These are phyloP conservation scores for Synanthedon myopaeformis DNA, from an alignment of 2,888 invertebrate genomes.

Conservation along the genomic window DNA sequence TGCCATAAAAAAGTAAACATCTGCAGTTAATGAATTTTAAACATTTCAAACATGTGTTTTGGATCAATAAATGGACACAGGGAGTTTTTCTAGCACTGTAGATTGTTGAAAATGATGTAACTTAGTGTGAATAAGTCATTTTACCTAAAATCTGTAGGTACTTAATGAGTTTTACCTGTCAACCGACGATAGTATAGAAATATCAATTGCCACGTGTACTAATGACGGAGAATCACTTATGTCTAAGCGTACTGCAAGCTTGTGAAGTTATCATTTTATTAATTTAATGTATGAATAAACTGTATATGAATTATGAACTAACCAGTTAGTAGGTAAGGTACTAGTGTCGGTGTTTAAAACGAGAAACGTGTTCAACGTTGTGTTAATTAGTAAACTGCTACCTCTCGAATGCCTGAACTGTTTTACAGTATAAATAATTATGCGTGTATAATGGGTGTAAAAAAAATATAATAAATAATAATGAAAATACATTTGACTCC, in stretches of 20 bases:
- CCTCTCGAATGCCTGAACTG: slow-evolving; percentile 62
- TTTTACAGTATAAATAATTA: slow-evolving; percentile 33
- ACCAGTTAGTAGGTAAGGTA: slow-evolving; percentile 7
- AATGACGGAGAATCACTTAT: too few relatives aligned
- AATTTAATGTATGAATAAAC: not conserved
- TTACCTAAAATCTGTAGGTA: too few relatives aligned
- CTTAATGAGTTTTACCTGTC: too few relatives aligned
- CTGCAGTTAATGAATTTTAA: too few relatives aligned
- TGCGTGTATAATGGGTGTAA: slow-evolving; percentile 45
- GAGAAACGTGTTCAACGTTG: not conserved
- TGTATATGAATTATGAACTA: not conserved
- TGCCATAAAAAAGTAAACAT: too few relatives aligned
- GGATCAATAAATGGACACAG: too few relatives aligned
- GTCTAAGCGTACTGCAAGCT: not conserved
- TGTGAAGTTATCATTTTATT: not conserved
- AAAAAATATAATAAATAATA: slow-evolving; percentile 45
- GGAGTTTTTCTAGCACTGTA: too few relatives aligned
- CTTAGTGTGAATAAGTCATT: too few relatives aligned
- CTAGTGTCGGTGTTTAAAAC: slow-evolving; percentile 28
- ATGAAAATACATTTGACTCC: slow-evolving; percentile 36
- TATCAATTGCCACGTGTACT: too few relatives aligned
- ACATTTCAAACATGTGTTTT: too few relatives aligned
- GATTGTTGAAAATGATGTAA: too few relatives aligned
- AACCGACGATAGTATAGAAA: too few relatives aligned
- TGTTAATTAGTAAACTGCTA: slow-evolving; percentile 51